Evolutionary conservation across 1,140 invertebrate genomes (phyloP).

Genomic region (Eurytemora carolleeae): DNA sequence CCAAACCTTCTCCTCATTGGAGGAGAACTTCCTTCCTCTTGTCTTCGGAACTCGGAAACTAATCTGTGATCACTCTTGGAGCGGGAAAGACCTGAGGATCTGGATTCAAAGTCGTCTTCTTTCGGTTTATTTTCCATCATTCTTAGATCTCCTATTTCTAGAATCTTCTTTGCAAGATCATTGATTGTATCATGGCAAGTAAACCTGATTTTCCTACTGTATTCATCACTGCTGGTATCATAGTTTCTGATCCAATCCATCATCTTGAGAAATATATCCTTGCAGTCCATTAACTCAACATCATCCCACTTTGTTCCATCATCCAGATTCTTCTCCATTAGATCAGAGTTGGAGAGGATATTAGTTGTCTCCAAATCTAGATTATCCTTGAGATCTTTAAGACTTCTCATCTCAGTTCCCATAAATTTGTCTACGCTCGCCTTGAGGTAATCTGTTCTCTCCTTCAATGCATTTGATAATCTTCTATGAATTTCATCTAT

Average conservation of each 20-base stretch:
- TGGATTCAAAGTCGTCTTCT: slow-evolving; percentile 3
- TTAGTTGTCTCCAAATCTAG: slow-evolving; percentile 76
- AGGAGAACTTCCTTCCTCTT: slow-evolving; percentile 36
- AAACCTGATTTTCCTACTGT: slow-evolving; percentile 58
- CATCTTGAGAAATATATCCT: slow-evolving; percentile 80
- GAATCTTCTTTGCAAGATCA: slow-evolving; percentile 9
- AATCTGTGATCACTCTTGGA: slow-evolving; percentile 81
- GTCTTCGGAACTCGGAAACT: slow-evolving; percentile 64
- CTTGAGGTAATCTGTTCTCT: slow-evolving; percentile 65
- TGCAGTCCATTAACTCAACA: slow-evolving; percentile 69
- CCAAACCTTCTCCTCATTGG: slow-evolving; percentile 20
- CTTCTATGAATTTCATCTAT: slow-evolving; percentile 74
- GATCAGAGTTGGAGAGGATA: slow-evolving; percentile 69
- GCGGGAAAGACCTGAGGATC: slow-evolving; percentile 48
- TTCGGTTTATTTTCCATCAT: not conserved
- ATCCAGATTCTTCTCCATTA: slow-evolving; percentile 81
- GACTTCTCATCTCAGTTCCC: slow-evolving; percentile 53
- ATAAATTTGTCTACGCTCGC: slow-evolving; percentile 73
- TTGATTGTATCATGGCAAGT: slow-evolving; percentile 70
- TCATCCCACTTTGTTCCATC: slow-evolving; percentile 39
- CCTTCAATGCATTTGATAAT: slow-evolving; percentile 70
- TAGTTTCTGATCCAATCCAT: slow-evolving; percentile 76
- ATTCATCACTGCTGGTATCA: slow-evolving; percentile 41
- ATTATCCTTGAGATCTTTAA: slow-evolving; percentile 71
- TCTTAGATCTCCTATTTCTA: slow-evolving; percentile 49